Evolutionary conservation across 2,797 vertebrate genomes (phyloP), one percentile per base, ranked within the genome.

Genomic region (Acanthurus tractus): DNA sequence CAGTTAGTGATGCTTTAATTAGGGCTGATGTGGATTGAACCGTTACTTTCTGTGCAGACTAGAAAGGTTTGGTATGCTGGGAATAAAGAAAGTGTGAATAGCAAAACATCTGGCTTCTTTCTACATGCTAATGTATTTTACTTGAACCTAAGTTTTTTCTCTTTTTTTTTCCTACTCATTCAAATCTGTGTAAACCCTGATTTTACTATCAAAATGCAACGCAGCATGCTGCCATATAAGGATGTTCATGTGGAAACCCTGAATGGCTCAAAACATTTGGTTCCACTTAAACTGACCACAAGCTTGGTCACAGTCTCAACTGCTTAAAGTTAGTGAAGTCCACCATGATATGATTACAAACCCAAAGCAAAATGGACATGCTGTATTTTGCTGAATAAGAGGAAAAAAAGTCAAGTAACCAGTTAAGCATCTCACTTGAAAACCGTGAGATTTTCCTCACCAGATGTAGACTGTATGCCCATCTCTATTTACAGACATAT

Each of bases 211-310:
- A 29, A 8, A 57, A 59, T 62, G 62, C 61, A 49, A 14, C 23
- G 14, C 42, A 71, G 40, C 46, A 34, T 25, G 48, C 40, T 44
- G 58, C 89, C 89, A 52, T 88, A 88, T 89, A 86, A 61, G 89
- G 88, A 29, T 42, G 79, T 17, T 46, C 38, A n/a, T 44, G 5
- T 4, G 53, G 25, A 74, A 70, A 77, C 38, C 9, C 25, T 48
- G 56, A 10, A 61, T 69, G 40, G 70, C 18, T n/a, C 38, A 40
- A 40, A 40, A 1, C 40, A 44, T 1, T 12, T 50, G 59, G 52
- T 55, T 64, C 25, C 15, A 23, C 62, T 52, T 46, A 12, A 20
- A 45, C 20, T 14, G 11, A 6, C 23, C 36, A 2, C 29, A 42
- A 50, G 25, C 45, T 29, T 40, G 6, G 9, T 34, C 44, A 52